These are phyloP conservation scores for Scaptomyza graminum DNA, from an alignment of 1,140 invertebrate species.

Conservation along the genomic window DNA sequence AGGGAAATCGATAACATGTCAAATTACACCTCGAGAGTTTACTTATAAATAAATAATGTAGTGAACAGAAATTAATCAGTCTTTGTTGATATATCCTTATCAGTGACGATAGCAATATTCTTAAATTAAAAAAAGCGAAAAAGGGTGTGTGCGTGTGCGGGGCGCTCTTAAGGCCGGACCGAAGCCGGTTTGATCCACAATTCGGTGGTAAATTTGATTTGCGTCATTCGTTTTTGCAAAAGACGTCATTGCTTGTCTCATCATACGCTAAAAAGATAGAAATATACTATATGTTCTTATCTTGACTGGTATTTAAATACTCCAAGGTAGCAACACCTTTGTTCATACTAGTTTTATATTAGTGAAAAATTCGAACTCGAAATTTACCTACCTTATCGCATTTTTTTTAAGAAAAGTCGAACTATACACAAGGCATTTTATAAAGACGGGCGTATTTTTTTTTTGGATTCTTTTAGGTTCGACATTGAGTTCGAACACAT, in stretches of 20 bases:
- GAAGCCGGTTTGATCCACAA: conserved; percentile 20
- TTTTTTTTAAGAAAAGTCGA: too few species aligned
- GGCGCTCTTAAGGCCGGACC: too few species aligned
- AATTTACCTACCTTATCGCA: too few species aligned
- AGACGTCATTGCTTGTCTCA: conserved; percentile 24
- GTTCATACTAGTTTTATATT: neutral
- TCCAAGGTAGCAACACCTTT: neutral
- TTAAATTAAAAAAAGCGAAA: neutral
- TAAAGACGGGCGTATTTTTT: too few species aligned
- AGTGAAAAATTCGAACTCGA: too few species aligned
- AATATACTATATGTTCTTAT: neutral
- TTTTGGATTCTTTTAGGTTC: too few species aligned
- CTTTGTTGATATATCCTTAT: conserved; percentile 14
- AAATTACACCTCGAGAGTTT: too few species aligned
- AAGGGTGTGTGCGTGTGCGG: neutral
- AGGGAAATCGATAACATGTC: too few species aligned
- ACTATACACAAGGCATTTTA: too few species aligned
- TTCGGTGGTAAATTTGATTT: conserved; percentile 4
- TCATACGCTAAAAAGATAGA: neutral
- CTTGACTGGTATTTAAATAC: neutral
- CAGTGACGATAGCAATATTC: conserved; percentile 3
- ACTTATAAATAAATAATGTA: too few species aligned
- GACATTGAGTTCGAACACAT: too few species aligned
- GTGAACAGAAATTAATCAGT: neutral
- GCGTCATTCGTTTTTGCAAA: conserved; percentile 25